Evolutionary conservation across 2,797 vertebrate species (phyloP).

Genomic region (Centroberyx gerrardi): DNA sequence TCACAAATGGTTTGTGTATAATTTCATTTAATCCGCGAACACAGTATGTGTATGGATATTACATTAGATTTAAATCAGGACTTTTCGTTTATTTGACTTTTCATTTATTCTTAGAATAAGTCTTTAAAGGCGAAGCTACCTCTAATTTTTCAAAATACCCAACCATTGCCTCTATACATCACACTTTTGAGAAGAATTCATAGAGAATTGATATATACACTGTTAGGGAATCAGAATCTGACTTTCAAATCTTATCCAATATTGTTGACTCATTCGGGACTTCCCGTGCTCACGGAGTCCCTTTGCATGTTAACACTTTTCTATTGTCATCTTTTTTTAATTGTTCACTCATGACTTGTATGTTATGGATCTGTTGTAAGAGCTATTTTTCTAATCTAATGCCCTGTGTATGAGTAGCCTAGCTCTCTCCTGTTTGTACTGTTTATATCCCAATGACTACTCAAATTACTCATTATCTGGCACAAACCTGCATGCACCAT

Average conservation of each 20-base stretch:
- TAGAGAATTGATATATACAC: slow-evolving; percentile 28
- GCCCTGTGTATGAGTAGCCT: slow-evolving; percentile 31
- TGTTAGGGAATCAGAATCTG: not conserved
- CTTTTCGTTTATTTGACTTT: slow-evolving; percentile 21
- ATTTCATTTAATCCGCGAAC: not conserved
- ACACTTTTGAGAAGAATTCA: slow-evolving; percentile 28
- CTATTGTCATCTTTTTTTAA: slow-evolving; percentile 55
- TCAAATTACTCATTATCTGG: not conserved
- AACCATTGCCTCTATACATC: not conserved
- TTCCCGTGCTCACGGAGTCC: slow-evolving; percentile 36
- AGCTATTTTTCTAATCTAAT: slow-evolving; percentile 76
- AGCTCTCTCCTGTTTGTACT: slow-evolving; percentile 45
- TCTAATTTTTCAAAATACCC: slow-evolving; percentile 50
- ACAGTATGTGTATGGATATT: slow-evolving; percentile 4
- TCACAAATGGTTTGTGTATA: not conserved
- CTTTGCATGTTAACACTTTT: slow-evolving; percentile 68
- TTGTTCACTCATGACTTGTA: slow-evolving; percentile 32
- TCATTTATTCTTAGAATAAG: slow-evolving; percentile 11
- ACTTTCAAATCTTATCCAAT: slow-evolving; percentile 20
- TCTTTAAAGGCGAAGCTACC: slow-evolving; percentile 65
- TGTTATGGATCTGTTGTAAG: slow-evolving; percentile 50
- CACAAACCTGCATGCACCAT: not conserved
- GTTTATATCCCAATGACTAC: not conserved
- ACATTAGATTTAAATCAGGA: not conserved
- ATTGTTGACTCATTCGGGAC: slow-evolving; percentile 32